Percentiles rank a stretch among this genome's conserved stretches.
phyloP scores from a whole-genome alignment of 2,888 invertebrate species.

The Phoenoteleia sp. region DNA sequence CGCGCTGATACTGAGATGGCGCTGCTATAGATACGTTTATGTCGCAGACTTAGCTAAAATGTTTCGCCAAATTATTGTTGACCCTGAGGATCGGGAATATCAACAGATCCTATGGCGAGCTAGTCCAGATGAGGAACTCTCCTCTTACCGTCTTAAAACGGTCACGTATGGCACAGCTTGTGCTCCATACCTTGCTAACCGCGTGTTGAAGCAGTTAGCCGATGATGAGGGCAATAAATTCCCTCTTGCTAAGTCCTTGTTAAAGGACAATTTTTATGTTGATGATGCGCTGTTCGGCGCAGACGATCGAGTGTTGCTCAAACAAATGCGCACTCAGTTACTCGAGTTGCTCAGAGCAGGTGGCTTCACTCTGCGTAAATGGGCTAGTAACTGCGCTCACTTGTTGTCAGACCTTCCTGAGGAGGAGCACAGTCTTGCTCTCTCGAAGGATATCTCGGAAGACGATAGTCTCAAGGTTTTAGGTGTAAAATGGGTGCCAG shows the following conservation, averaged over 20 bases:
- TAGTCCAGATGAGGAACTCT: background rate
- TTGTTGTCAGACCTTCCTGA: background rate
- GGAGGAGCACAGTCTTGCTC: background rate
- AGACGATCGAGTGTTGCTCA: background rate
- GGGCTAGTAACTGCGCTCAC: background rate
- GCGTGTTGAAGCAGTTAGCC: too few relatives aligned
- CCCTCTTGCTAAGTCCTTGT: background rate
- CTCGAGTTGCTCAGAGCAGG: background rate
- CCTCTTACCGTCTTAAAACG: background rate
- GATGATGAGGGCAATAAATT: background rate
- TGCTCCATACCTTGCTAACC: constrained; percentile 11
- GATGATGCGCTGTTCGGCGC: background rate
- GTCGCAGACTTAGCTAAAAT: constrained; percentile 42
- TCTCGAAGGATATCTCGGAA: background rate
- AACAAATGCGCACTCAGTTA: background rate
- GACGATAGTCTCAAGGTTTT: background rate
- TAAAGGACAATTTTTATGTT: background rate
- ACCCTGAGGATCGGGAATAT: background rate
- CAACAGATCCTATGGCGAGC: constrained; percentile 28
- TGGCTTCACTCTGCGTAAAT: background rate
- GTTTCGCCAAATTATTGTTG: constrained; percentile 42
- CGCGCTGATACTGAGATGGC: constrained; percentile 19
- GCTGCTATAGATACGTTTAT: constrained; percentile 23
- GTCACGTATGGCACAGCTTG: too few relatives aligned
- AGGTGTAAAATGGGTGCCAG: background rate